Base-by-base conservation (phyloP, 2,797 vertebrate genomes). In the Eutrigla gurnardus region DNA sequence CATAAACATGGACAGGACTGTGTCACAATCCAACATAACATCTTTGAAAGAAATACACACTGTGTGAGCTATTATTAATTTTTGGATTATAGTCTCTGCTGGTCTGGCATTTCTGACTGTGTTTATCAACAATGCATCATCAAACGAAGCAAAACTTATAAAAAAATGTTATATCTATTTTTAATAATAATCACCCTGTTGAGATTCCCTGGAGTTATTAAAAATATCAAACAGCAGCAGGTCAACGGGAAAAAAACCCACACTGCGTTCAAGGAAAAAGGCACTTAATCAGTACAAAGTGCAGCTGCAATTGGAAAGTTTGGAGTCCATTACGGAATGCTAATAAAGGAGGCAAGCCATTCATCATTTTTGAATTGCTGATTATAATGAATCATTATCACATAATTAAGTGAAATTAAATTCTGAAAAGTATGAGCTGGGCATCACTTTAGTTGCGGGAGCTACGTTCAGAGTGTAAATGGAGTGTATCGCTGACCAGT, bases 221-320 rank as follows among this genome's bases (percentile, higher is more conserved):
- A 53, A 53, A 55, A 57, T 70, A 70, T 36, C 40, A 65, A 65
- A 64, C 42, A 52, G 49, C 52, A 57, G 50, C 49, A 12, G 37
- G 15, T 18, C 32, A 55, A 59, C 1, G 25, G 25, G 25, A 25
- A 3, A 33, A 54, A 47, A 39, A 0, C 3, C 5, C 35, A 11
- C 49, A 61, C 13, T 55, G 12, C 60, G 43, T 55, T 60, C 65
- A 13, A 10, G 25, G 40, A 63, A 75, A 78, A 58, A 58, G 5
- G 45, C 35, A 40, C 15, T 46, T 76, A 52, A 64, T 63, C 2
- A 9, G 13, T 13, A 7, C 6, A 52, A 57, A 57, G 42, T 46
- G 46, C 43, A 59, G 47, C 6, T 17, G 8, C 40, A 61, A 60
- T 40, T 49, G 33, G 9, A 47, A 43, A 40, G 35, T 53, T 46